Evolutionary conservation across 2,888 invertebrate genomes (phyloP).

Genomic region (Mellilla xanthometata): DNA sequence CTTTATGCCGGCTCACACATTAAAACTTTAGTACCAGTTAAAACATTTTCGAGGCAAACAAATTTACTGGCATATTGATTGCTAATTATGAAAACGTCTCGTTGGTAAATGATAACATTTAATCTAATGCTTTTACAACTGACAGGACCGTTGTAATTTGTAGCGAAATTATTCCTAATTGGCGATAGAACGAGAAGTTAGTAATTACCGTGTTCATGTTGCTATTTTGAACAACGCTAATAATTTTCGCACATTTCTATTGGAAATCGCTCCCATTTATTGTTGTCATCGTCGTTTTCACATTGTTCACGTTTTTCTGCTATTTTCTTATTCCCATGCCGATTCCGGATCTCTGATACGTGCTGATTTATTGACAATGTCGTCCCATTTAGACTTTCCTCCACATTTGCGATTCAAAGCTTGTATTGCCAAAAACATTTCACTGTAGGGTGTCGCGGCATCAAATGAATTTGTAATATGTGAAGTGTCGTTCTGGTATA

Average conservation of each 20-base stretch:
- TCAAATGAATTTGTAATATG: constrained; percentile 2
- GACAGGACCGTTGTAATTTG: no score
- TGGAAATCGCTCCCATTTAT: neutral
- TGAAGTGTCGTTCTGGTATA: no score
- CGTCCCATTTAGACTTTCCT: constrained; percentile 6
- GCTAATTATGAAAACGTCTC: neutral
- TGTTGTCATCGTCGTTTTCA: constrained; percentile 7
- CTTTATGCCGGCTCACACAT: no score
- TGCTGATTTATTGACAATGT: constrained; percentile 16
- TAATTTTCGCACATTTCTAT: constrained; percentile 12
- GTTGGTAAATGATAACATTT: neutral
- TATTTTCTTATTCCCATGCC: constrained; percentile 5
- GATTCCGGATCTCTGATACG: constrained; percentile 8
- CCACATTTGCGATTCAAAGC: constrained; percentile 8
- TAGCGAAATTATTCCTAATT: no score
- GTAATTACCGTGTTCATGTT: neutral
- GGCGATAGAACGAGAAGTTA: neutral
- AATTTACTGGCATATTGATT: neutral
- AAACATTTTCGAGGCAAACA: no score
- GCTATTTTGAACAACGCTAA: constrained; percentile 1
- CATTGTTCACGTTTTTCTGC: neutral
- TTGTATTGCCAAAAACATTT: neutral
- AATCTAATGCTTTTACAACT: neutral
- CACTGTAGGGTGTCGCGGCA: neutral
- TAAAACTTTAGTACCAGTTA: no score